These are phyloP conservation scores for Festucalex cinctus DNA, from an alignment of 2,113 vertebrate species.

Conservation along the genomic window DNA sequence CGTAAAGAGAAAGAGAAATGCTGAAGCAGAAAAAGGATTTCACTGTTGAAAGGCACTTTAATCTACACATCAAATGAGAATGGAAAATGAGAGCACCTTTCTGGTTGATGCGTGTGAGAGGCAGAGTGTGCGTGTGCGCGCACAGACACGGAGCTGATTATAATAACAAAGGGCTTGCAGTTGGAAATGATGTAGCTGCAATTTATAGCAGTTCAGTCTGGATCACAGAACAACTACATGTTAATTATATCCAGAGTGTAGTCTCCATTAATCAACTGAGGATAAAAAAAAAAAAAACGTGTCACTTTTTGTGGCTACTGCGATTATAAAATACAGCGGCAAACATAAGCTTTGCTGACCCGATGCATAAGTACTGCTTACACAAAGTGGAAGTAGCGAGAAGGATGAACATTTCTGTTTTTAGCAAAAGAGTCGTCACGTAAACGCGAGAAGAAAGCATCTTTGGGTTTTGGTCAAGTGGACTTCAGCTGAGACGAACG, in stretches of 20 bases:
- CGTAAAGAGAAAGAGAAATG: conserved; percentile 26
- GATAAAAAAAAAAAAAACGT: not conserved
- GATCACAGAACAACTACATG: conserved; percentile 27
- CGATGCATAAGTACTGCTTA: not conserved
- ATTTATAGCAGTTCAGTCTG: conserved; percentile 26
- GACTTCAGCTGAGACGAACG: conserved; percentile 13
- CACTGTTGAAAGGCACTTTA: conserved; percentile 45
- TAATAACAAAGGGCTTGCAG: conserved; percentile 51
- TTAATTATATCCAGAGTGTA: conserved; percentile 30
- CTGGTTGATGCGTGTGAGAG: conserved; percentile 21
- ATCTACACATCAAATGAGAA: conserved; percentile 65
- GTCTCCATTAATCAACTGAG: not conserved
- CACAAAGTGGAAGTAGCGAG: not conserved
- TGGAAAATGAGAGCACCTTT: conserved; percentile 50
- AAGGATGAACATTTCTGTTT: not conserved
- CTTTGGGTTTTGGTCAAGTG: conserved; percentile 4
- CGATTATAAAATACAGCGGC: not conserved
- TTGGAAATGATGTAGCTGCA: conserved; percentile 33
- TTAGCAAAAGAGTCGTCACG: not conserved
- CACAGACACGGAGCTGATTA: conserved; percentile 42
- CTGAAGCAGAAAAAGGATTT: conserved; percentile 44
- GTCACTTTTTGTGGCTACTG: not conserved
- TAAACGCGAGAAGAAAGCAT: not conserved
- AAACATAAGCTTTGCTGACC: not conserved
- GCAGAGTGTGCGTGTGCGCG: conserved; percentile 8